These are phyloP conservation scores for Dasyurus viverrinus DNA, from an alignment of 2,113 vertebrate genomes.

Conservation along the genomic window DNA sequence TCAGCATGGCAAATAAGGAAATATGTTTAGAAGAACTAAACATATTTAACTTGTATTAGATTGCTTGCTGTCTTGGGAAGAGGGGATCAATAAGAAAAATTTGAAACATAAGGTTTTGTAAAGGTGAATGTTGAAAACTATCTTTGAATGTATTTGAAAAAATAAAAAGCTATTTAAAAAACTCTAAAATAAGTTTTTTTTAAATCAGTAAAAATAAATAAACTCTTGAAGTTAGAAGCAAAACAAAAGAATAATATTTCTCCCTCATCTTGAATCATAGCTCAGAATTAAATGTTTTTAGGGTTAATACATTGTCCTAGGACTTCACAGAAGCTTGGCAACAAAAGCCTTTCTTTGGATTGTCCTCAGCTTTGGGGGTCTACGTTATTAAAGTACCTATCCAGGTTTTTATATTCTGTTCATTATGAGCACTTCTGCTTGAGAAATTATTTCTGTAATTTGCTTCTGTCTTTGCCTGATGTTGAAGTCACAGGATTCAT, in stretches of 20 bases:
- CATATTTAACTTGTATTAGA: too few relatives aligned
- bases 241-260: neutral
- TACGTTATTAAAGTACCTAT: neutral
- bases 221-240: too few relatives aligned
- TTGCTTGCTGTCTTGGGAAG: too few relatives aligned
- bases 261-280: neutral
- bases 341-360: neutral
- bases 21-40: too few relatives aligned
- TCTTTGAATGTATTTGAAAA: too few relatives aligned
- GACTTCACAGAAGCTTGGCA: neutral
- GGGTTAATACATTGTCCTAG: neutral
- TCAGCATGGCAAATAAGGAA: too few relatives aligned
- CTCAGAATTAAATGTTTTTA: neutral
- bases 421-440: neutral
- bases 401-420: neutral
- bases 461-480: neutral
- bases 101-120: too few relatives aligned
- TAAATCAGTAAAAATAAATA: too few relatives aligned
- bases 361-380: neutral
- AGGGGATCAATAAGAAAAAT: too few relatives aligned
- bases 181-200: too few relatives aligned
- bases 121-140: too few relatives aligned
- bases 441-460: neutral
- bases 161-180: too few relatives aligned
- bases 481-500: neutral